Evolutionary conservation across 1,140 invertebrate genomes (phyloP).

Genomic region (Artemia franciscana): DNA sequence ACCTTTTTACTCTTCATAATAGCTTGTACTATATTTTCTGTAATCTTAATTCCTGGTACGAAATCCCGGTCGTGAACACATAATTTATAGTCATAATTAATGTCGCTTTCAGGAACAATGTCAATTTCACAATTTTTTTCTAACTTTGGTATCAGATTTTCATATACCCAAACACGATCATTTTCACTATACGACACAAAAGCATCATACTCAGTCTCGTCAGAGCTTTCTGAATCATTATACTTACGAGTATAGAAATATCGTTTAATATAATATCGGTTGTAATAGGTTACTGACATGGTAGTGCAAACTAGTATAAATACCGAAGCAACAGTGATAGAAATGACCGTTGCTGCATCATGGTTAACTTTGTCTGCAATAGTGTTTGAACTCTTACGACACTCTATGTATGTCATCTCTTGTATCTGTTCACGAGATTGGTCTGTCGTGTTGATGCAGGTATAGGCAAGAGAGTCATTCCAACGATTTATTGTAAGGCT

Average conservation of each 20-base stretch:
- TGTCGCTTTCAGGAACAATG: neutral
- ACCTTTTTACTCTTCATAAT: constrained; percentile 9
- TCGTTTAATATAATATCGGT: neutral
- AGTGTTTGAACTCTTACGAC: neutral
- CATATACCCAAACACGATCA: constrained; percentile 9
- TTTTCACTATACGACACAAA: constrained; percentile 9
- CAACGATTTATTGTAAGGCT: constrained; percentile 1
- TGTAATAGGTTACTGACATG: constrained; percentile 4
- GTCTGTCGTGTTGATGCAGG: constrained; percentile 1
- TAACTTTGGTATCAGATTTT: constrained; percentile 6
- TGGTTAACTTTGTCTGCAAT: too few species aligned
- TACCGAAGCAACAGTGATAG: neutral
- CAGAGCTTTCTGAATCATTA: neutral
- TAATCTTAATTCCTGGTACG: constrained; percentile 6
- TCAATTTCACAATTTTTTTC: neutral
- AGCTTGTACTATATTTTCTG: constrained; percentile 8
- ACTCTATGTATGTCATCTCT: neutral
- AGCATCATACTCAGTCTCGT: constrained; percentile 8
- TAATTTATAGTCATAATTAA: neutral
- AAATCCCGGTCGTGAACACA: constrained; percentile 10
- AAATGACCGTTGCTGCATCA: neutral
- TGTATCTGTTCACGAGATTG: neutral
- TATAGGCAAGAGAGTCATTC: constrained; percentile 4
- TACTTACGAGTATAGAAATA: neutral
- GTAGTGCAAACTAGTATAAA: neutral